Evolutionary conservation across 2,797 vertebrate genomes (phyloP), one percentile per base, ranked within the genome.

Genomic region (Pelobates cultripes): DNA sequence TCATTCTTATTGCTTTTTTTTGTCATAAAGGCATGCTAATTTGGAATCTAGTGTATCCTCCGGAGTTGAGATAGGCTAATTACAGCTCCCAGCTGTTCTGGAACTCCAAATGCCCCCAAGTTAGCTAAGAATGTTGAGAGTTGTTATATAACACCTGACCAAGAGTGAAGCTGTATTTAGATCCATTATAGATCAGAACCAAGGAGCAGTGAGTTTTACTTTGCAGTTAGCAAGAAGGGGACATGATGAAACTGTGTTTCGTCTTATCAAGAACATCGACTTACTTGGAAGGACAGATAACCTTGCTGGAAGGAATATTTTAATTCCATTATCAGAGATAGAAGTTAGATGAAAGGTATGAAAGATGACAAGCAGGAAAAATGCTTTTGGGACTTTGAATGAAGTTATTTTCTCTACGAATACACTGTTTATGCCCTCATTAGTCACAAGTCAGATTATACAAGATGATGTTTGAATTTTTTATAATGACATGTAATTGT

Each of bases 271-370:
- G 70, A 73, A 74, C 69, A 73, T 75, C 71, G 82, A 84, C 66
- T 79, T 79, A 66, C 66, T 70, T 40, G 14, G 72, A 74, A 84
- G 77, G 77, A 79, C 77, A 78, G 66, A 75, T 84, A 79, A 84
- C 82, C 73, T 84, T 79, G 82, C 82, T 75, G 72, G 72, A 83
- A 83, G 82, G 77, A 83, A 84, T 79, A 84, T 79, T 69, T 84
- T 75, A 79, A 79, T 79, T 8, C 77, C 57, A 79, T 84, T 79
- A 84, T 84, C 72, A 63, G 66, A 79, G 43, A 75, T 55, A 73
- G 73, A 79, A 84, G 71, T 75, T 64, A 78, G 82, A 79, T 84
- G 77, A 84, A 84, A 79, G 82, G 72, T 79, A 74, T 70, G 44
- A 71, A 75, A 84, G 81, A 75, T 70, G 81, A 83, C 81, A 83